phyloP scores from a whole-genome alignment of 2,797 vertebrate genomes.

The Apogon hyalosoma region DNA sequence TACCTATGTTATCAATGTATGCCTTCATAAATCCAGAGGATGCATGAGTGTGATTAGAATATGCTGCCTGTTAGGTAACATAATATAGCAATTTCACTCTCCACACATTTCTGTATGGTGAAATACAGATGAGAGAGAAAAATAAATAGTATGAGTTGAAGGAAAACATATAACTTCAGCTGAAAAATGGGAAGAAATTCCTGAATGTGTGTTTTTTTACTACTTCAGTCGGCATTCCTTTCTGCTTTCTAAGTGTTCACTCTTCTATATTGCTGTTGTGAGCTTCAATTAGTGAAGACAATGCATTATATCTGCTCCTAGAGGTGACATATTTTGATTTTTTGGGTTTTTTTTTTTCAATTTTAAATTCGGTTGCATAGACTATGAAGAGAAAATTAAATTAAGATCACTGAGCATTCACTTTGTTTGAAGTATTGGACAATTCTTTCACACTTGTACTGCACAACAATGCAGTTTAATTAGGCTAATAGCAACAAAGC shows the following conservation, averaged over 20 bases:
- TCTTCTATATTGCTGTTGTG: neutral
- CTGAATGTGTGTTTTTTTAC: neutral
- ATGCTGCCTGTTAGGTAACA: too few species aligned
- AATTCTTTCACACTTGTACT: conserved; percentile 30
- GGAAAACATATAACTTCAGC: neutral
- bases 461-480: conserved; percentile 49
- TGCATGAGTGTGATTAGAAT: too few species aligned
- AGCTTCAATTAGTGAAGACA: neutral
- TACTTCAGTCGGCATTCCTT: neutral
- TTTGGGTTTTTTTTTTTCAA: conserved; percentile 11
- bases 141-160: conserved; percentile 3
- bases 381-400: conserved; percentile 1
- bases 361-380: neutral
- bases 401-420: conserved; percentile 5
- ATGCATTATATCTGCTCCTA: conserved; percentile 2
- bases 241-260: neutral
- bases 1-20: too few species aligned
- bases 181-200: conserved; percentile 11
- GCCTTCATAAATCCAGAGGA: too few species aligned
- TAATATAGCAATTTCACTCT: too few species aligned
- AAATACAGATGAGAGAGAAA: neutral
- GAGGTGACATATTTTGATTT: neutral
- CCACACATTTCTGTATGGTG: too few species aligned
- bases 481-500: conserved; percentile 66
- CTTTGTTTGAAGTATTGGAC: conserved; percentile 23